A percentile compares a stretch with the other conserved stretches of the same genome.
These are phyloP conservation scores for Ariopsis seemanni DNA, from an alignment of 2,113 vertebrate species.

Conservation along the genomic window DNA sequence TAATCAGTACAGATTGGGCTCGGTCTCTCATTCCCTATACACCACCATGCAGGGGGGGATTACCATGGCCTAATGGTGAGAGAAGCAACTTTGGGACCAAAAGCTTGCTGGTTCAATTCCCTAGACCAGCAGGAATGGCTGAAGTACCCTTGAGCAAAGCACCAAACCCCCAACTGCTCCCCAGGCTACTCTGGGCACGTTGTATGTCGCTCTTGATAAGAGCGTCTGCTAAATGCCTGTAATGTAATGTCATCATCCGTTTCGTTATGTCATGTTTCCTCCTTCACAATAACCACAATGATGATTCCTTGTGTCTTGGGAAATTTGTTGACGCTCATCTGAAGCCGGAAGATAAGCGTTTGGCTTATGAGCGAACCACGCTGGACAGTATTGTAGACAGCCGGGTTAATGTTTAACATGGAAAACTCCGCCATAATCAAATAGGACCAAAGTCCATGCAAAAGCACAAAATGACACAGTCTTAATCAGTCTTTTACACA, in stretches of 20 bases:
- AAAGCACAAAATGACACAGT: slow-evolving; percentile 5
- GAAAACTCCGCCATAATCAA: background rate
- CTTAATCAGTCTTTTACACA: background rate
- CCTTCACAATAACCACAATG: background rate
- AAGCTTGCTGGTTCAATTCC: too few relatives aligned
- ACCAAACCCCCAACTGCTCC: too few relatives aligned
- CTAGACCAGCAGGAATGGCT: too few relatives aligned
- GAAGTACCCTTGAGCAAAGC: too few relatives aligned
- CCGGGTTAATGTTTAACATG: slow-evolving; percentile 28
- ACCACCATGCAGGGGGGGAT: too few relatives aligned
- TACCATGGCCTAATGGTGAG: too few relatives aligned
- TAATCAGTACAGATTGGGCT: background rate
- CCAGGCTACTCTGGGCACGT: too few relatives aligned
- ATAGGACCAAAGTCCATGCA: slow-evolving; percentile 27
- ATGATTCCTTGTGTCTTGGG: background rate
- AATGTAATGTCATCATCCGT: background rate
- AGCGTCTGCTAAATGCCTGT: too few relatives aligned
- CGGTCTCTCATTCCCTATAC: background rate
- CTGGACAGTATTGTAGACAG: background rate
- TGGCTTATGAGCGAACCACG: background rate
- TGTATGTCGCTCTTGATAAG: too few relatives aligned
- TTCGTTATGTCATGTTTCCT: background rate
- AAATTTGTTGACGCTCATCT: background rate
- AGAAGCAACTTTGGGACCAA: too few relatives aligned
- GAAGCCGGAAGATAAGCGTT: background rate